Conservation (phyloP, 2,888 invertebrate genomes). For the Phaedon cochleariae region DNA sequence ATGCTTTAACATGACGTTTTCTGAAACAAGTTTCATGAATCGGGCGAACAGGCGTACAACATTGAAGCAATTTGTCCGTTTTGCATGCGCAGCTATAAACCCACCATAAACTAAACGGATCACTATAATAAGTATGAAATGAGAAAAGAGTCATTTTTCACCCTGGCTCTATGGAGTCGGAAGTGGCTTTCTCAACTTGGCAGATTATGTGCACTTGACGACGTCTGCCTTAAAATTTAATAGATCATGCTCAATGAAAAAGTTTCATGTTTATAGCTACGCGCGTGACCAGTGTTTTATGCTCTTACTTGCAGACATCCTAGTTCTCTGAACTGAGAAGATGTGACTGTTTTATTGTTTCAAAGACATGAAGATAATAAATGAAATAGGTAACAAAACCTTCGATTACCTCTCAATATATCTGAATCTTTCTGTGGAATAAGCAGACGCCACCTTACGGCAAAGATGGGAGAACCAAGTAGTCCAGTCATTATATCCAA, state of each 20-base stretch:
- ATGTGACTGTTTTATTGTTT: not conserved
- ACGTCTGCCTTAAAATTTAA: slow-evolving; percentile 7
- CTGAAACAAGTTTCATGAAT: slow-evolving; percentile 10
- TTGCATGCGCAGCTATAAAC: slow-evolving; percentile 46
- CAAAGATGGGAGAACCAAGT: too few species aligned
- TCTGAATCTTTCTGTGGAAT: too few species aligned
- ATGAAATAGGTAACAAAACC: not conserved
- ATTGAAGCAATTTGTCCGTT: slow-evolving; percentile 26
- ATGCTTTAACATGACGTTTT: not conserved
- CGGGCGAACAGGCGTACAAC: slow-evolving; percentile 13
- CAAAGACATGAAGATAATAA: not conserved
- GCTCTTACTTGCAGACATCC: not conserved
- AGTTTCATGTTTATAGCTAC: not conserved
- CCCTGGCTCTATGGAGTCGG: not conserved
- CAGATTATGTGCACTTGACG: not conserved
- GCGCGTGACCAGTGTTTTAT: not conserved
- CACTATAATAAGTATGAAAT: slow-evolving; percentile 18
- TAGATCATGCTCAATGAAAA: slow-evolving; percentile 9
- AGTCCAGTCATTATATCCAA: too few species aligned
- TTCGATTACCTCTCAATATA: not conserved
- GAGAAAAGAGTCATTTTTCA: slow-evolving; percentile 9
- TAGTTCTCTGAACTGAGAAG: not conserved
- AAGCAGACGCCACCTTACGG: too few species aligned
- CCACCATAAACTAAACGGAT: slow-evolving; percentile 39
- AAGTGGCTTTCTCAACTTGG: not conserved